Evolutionary conservation across 2,113 vertebrate genomes (phyloP), one percentile per base, ranked within the genome.

Genomic region (Varanus salvator): DNA sequence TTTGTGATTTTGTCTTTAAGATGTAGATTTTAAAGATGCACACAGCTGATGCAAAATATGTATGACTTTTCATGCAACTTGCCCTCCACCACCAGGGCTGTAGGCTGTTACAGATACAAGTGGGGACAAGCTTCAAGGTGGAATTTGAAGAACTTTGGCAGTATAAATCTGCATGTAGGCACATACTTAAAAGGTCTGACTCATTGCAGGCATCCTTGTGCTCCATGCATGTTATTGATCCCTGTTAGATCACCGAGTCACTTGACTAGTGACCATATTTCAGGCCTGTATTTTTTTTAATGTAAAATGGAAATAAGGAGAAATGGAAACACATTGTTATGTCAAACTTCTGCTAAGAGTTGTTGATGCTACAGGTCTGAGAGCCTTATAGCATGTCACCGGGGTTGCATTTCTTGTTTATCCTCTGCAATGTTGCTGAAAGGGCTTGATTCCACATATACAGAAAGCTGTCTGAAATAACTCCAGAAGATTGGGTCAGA

Each of bases 391-490:
- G 94, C 92, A 91, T 48, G 8, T 66, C 83, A 74, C 68, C 91
- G 87, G 94, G 21, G 17, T 29, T 92, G 76, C 31, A 95, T 96
- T 95, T 93, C 93, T 44, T 44, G 38, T 44, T 44, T 44, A 44
- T 93, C 91, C 87, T 90, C 81, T 92, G 75, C 92, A 95, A 94
- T 77, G 90, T 87, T 90, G 84, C 89, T 93, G 94, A 91, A 91
- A 94, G 80, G 83, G 90, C 86, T 92, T 72, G 93, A 44, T 76
- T 87, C 93, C 87, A 17, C 90, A 93, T 44, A 95, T 95, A 92
- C 66, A 87, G 80, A 69, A 88, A 57, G 52, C 34, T 89, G 3
- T 12, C 23, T 71, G 12, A 31, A 12, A 19, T 3, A 80, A 1
- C n/a, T n/a, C 74, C 1, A 34, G 60, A 19, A 8, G 31, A 44